Evolutionary conservation across 2,797 vertebrate species (phyloP).

Genomic region (Platalea minor): DNA sequence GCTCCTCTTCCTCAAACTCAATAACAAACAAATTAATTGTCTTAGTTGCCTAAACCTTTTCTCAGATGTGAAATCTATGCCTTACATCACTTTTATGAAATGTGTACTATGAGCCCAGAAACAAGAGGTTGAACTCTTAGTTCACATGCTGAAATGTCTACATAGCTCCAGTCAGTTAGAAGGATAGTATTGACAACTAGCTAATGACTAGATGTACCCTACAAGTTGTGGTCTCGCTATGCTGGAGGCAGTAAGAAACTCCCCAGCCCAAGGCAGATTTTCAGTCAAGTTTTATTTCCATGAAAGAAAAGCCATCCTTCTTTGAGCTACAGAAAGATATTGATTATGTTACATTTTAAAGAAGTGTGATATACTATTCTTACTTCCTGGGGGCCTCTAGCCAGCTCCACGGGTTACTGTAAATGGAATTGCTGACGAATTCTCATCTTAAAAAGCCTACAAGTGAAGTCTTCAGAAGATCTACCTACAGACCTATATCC

Average conservation of each 20-base stretch:
- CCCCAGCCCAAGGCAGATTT: not conserved
- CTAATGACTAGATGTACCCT: not conserved
- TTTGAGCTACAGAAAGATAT: not conserved
- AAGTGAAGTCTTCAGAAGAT: not conserved
- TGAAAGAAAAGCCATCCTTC: not conserved
- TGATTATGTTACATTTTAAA: not conserved
- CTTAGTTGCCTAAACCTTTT: not conserved
- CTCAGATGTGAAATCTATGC: not conserved
- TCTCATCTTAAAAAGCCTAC: not conserved
- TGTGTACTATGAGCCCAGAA: not conserved
- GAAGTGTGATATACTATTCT: not conserved
- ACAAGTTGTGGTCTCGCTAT: not conserved
- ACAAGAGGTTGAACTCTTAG: not conserved
- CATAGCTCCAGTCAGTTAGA: not conserved
- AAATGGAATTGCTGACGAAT: not conserved
- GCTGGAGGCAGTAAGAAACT: not conserved
- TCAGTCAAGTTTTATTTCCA: not conserved
- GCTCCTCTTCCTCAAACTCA: not conserved
- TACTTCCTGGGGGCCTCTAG: not conserved
- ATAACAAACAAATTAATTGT: not conserved
- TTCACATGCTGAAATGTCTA: not conserved
- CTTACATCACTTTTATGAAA: not conserved
- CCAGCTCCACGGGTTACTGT: not conserved
- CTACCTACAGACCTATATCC: not conserved
- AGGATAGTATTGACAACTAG: not conserved